Evolutionary conservation across 1,140 invertebrate genomes (phyloP), one percentile per base, ranked within the genome.

Genomic region (Cryptotermes secundus): DNA sequence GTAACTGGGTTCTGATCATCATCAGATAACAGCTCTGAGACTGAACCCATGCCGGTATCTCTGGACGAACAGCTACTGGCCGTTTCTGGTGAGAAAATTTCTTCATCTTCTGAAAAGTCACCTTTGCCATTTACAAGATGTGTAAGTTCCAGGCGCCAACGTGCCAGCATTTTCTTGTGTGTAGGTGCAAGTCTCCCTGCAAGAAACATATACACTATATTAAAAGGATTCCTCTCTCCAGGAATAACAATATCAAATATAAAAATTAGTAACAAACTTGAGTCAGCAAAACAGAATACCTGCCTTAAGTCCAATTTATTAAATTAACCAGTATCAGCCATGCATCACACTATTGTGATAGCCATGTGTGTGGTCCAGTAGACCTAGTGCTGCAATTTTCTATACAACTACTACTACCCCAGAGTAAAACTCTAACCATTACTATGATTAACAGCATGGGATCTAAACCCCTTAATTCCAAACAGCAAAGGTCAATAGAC

Each of bases 91-190:
- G 59, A 72, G 59, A 72, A 72, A 72, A 72, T 72, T 72, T 26
- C 59, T 72, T 72, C 59, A 72, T 72, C 59, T 72, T 72, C 59
- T n/a, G 59, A 72, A 31, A 72, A 31, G n/a, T 72, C 59, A 72
- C 59, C 59, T n/a, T 65, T 26, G 3, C 59, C 26, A 72, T 72
- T 72, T 31, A n/a, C 59, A 26, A 31, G 26, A 72, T 26, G 10
- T 7, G 10, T 4, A 26, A 72, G n/a, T 31, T 72, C 59, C 31
- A 7, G 10, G n/a, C 59, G 59, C 59, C 59, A 72, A 7, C 59
- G 26, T n/a, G 59, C 26, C 59, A 72, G n/a, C 59, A 72, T 72
- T 72, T 26, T 72, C 16, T 72, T 72, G n/a, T 72, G 26, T 72
- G 26, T 7, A 9, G 59, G 14, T 9, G 9, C 4, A 72, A 72